phyloP scores from a whole-genome alignment of 2,113 vertebrate species.

The Columbina picui region DNA sequence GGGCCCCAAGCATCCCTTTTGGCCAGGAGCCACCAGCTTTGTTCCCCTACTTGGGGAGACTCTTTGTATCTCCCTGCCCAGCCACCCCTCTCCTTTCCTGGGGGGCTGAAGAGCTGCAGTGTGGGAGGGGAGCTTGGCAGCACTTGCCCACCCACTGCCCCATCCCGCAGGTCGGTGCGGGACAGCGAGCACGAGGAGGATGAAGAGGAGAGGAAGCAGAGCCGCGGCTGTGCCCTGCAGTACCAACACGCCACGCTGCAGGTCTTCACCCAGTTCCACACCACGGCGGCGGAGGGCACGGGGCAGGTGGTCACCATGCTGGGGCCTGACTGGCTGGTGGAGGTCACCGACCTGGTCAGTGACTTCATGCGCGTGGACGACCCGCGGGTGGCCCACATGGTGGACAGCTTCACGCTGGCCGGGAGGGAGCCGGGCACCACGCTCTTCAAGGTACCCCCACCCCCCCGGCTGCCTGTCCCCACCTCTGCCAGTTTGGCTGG shows the following conservation, averaged over 20 bases:
- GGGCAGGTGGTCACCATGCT: conserved; percentile 97
- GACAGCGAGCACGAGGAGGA: conserved; percentile 94
- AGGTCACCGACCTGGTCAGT: conserved; percentile 95
- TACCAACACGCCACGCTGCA: conserved; percentile 92
- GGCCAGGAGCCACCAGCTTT: background rate
- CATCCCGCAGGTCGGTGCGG: conserved; percentile 80
- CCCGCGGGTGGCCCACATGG: conserved; percentile 89
- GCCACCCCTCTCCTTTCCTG: background rate
- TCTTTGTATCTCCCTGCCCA: rapidly evolving
- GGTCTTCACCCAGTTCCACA: conserved; percentile 98
- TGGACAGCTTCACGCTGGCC: conserved; percentile 89
- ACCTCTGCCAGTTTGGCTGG: no score
- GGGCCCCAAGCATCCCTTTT: background rate
- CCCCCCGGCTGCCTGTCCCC: rapidly evolving
- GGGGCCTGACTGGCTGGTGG: conserved; percentile 96
- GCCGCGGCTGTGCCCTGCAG: conserved; percentile 92
- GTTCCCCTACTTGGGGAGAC: background rate
- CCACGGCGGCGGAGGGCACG: conserved; percentile 89
- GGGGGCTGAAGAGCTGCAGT: background rate
- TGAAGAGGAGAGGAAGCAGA: conserved; percentile 85
- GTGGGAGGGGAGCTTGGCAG: background rate
- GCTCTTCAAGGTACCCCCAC: conserved; percentile 85
- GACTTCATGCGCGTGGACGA: conserved; percentile 92
- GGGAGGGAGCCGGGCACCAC: conserved; percentile 92
- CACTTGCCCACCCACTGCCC: background rate